Evolutionary conservation across 2,113 vertebrate genomes (phyloP), one percentile per base, ranked within the genome.

Genomic region (Globicephala melas): DNA sequence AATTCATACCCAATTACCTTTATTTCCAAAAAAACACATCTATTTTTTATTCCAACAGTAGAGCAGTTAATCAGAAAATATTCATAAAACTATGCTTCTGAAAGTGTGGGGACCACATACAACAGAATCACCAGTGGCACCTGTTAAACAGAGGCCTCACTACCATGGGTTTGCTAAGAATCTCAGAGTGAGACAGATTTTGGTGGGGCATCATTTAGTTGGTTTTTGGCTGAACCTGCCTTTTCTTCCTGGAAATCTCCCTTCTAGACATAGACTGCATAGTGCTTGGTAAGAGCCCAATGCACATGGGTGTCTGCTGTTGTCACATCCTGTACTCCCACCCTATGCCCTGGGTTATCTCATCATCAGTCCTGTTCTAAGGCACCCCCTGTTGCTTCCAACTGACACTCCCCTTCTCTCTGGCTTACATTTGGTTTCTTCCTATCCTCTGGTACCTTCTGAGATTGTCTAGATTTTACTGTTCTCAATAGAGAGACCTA

Each of bases 1-100:
- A 80, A 86, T 38, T 92, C 53, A 92, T 26, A 62, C 12, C 6
- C 63, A 91, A 50, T 79, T 70, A 50, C 13, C 74, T 82, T 82
- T 93, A 89, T 83, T 92, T 82, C 62, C 65, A 58, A n/a, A 58
- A n/a, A 58, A 58, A 2, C 11, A 60, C 9, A 86, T 36, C 67
- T 89, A 94, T 62, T 55, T 95, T 93, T 92, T 47, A 87, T 68
- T 67, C 89, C 28, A 94, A 93, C 14, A 71, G n/a, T 8, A 81
- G 25, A 94, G 11, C 68, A 90, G 1, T 73, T 94, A 70, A 50
- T 89, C 44, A 89, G 55, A 87, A 91, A 96, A 88, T 41, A 89
- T 25, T 80, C 44, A 85, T 79, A 87, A 89, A 97, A 86, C 47
- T n/a, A 15, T 74, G 15, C 33, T 77, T 86, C 67, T 96, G 58